Percentiles rank a stretch among this genome's conserved stretches.
Evolutionary conservation across 1,140 invertebrate genomes (phyloP).

Genomic region (Rhagoletis zephyria): DNA sequence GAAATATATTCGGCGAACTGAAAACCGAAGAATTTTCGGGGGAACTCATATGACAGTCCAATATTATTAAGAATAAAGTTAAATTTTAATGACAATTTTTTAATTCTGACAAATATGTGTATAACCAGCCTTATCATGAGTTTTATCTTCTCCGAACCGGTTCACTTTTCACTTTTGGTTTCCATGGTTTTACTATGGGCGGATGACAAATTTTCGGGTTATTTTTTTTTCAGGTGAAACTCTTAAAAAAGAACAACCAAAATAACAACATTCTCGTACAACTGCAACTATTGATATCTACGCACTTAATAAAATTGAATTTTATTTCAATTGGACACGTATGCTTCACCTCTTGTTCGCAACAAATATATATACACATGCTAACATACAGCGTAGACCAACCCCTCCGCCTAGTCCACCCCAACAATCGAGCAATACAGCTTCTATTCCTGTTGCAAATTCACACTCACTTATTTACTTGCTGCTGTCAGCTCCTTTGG

Average conservation of each 20-base stretch:
- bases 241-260: slow-evolving; percentile 1
- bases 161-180: no score
- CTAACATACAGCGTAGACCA: background rate
- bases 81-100: no score
- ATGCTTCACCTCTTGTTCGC: slow-evolving; percentile 52
- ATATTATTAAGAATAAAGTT: no score
- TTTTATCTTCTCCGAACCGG: no score
- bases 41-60: no score
- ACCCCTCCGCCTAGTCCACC: background rate
- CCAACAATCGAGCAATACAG: slow-evolving; percentile 7
- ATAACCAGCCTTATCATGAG: no score
- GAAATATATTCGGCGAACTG: no score
- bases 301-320: slow-evolving; percentile 73
- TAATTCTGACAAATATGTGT: no score
- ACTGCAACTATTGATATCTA: slow-evolving; percentile 16
- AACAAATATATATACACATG: slow-evolving; percentile 55
- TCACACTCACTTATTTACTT: slow-evolving; percentile 40
- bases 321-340: slow-evolving; percentile 64
- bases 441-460: slow-evolving; percentile 10
- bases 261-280: background rate
- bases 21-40: no score
- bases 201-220: no score
- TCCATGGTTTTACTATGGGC: no score
- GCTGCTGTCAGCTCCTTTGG: slow-evolving; percentile 48
- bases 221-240: no score